Percentiles rank a stretch among this genome's conserved stretches.
Conservation (phyloP, 2,888 invertebrate genomes). For the Melolontha melolontha region DNA sequence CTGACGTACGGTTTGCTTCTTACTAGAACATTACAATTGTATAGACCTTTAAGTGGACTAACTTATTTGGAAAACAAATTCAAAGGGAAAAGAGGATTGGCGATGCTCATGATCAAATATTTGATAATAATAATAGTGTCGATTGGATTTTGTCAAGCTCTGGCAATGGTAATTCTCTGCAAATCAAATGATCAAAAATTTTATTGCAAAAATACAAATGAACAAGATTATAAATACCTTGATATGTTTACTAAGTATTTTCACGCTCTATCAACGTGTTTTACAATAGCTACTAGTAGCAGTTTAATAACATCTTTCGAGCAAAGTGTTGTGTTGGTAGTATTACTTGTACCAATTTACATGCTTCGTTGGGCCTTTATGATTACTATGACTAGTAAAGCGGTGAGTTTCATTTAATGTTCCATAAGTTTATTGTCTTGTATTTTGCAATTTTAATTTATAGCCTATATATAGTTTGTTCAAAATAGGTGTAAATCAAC, state of each 20-base stretch:
- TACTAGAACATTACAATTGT: constrained; percentile 41
- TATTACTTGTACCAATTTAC: constrained; percentile 30
- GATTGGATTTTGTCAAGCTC: constrained; percentile 14
- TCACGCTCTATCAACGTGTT: constrained; percentile 22
- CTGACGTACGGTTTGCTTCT: constrained; percentile 12
- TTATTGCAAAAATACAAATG: not conserved
- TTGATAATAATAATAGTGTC: constrained; percentile 15
- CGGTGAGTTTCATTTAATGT: constrained; percentile 37
- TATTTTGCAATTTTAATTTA: too few relatives aligned
- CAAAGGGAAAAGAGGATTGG: constrained; percentile 27
- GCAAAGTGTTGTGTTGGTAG: constrained; percentile 25
- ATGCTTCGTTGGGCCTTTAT: constrained; percentile 40
- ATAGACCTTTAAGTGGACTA: constrained; percentile 44
- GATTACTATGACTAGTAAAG: constrained; percentile 39
- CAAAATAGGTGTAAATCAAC: too few relatives aligned
- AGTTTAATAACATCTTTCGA: not conserved
- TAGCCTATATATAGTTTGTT: too few relatives aligned
- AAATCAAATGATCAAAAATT: not conserved
- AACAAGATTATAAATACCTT: not conserved
- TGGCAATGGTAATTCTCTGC: constrained; percentile 34
- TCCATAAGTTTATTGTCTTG: too few relatives aligned
- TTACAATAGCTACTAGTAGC: constrained; percentile 33
- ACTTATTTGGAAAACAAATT: constrained; percentile 42
- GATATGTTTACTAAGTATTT: constrained; percentile 25
- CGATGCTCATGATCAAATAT: constrained; percentile 32